Evolutionary conservation across 2,113 vertebrate species (phyloP), one percentile per base, ranked within the genome.

Genomic region (Panthera tigris): DNA sequence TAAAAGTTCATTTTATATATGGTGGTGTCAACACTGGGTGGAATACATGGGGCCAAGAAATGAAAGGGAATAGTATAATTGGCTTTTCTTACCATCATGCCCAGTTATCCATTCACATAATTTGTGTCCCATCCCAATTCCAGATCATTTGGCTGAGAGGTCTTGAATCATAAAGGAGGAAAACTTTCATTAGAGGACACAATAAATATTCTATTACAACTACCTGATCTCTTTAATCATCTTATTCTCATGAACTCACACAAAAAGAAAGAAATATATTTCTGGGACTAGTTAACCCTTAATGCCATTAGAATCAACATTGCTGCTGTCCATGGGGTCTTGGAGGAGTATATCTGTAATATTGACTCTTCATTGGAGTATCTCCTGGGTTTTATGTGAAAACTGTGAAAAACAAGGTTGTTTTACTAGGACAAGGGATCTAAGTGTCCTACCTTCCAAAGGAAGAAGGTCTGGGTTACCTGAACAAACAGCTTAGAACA

Each of bases 31-130:
- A 3, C 27, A 4, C 14, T 48, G 11, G 7, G 9, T 4, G 12
- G 36, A 39, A 61, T 33, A 27, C 23, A 27, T n/a, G 48, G 7
- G n/a, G 12, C 1, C 23, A 57, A 76, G 27, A 95, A 84, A 10
- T 27, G 66, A 57, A 39, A n/a, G 39, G 19, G 14, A 25, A 1
- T 13, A 15, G 0, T 2, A 15, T 3, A 39, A 1, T 33, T 23
- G 50, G 14, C 8, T 52, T 89, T 69, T 66, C 61, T 61, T 81
- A 57, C 39, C 50, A 45, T 25, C 63, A 21, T 16, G 19, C 50
- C 15, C 36, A 36, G 6, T 80, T 71, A 21, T 16, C 21, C 31
- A 21, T 63, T 78, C 86, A 4, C 27, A 93, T 15, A 50, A 29
- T 82, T 4, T 65, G 15, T 81, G 21, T 39, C 21, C 57, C 39